Base-by-base conservation (phyloP, 2,113 vertebrate genomes). In the Rhegmatorhina hoffmannsi region DNA sequence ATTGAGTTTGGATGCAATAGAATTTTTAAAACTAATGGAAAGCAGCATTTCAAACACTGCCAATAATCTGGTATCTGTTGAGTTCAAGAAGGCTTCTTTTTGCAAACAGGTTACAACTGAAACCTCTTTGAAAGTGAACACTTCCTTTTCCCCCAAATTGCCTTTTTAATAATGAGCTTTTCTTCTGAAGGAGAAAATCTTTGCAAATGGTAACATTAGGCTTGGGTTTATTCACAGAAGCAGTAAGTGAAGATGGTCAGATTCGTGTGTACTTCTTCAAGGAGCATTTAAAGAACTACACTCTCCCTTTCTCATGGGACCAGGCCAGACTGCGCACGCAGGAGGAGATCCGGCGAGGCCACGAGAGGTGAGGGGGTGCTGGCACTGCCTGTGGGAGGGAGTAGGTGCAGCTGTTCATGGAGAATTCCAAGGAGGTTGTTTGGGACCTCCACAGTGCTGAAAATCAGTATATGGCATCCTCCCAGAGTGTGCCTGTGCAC, bases 251-350 rank as follows among this genome's bases (percentile, higher is more conserved):
- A 87, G 98, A 99, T 31, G 99, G 99, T 21, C 98, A 99, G 91
- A 97, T 99, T 87, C 97, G 97, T 38, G 98, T 99, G 12, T 99
- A 99, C 96, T 99, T 98, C 95, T 98, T 97, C 49, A 97, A 97
- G 75, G 98, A 98, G 12, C 96, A 98, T 3, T 80, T 99, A 55
- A 98, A 97, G 74, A 97, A 95, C 56, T 99, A 99, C 31, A 62
- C 83, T 9, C 95, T 98, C 6, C 99, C 99, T 11, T 92, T 97
- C 19, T 98, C 96, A 0, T 99, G 99, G 99, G 97, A 98, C 14
- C 96, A 97, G 62, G 99, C 98, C 38, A 94, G 98, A 46, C 94
- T 96, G 62, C 95, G 83, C 86, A 99, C 99, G 0, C 98, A 98
- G 92, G 96, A 97, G 78, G 98, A 98, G 59, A 84, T 97, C 38